phyloP scores from a whole-genome alignment of 2,888 invertebrate species.

The Drosophila basisetae region DNA sequence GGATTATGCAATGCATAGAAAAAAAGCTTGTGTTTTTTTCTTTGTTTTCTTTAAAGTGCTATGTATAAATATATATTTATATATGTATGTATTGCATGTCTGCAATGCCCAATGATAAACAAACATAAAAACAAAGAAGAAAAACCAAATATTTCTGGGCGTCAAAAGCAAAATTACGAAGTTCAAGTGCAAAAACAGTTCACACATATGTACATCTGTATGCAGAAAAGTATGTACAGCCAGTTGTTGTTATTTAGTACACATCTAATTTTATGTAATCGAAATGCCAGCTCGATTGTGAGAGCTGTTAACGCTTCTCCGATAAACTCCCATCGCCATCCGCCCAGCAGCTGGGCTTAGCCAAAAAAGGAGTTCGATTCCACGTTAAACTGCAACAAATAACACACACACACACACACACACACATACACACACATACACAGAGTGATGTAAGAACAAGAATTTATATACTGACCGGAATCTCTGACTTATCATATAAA shows the following conservation, averaged over 20 bases:
- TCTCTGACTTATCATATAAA: background rate
- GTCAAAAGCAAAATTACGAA: background rate
- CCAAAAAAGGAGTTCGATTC: background rate
- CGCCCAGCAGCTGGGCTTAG: background rate
- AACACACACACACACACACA: background rate
- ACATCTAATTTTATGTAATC: background rate
- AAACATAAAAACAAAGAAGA: background rate
- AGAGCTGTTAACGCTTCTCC: background rate
- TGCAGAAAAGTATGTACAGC: background rate
- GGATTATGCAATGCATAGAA: slow-evolving; percentile 3
- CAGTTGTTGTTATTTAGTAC: background rate
- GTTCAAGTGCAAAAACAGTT: background rate
- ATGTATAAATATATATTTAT: background rate
- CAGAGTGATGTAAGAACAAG: background rate
- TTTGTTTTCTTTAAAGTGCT: background rate
- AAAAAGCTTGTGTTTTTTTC: slow-evolving; percentile 1
- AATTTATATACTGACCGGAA: background rate
- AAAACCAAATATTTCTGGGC: background rate
- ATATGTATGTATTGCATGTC: background rate
- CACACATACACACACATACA: too few species aligned
- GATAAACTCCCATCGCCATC: background rate
- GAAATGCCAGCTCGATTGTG: background rate
- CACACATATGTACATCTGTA: background rate
- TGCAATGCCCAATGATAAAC: background rate
- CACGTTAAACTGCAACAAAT: background rate